Base-by-base conservation (phyloP, 2,113 vertebrate species). In the Phrynosoma platyrhinos region DNA sequence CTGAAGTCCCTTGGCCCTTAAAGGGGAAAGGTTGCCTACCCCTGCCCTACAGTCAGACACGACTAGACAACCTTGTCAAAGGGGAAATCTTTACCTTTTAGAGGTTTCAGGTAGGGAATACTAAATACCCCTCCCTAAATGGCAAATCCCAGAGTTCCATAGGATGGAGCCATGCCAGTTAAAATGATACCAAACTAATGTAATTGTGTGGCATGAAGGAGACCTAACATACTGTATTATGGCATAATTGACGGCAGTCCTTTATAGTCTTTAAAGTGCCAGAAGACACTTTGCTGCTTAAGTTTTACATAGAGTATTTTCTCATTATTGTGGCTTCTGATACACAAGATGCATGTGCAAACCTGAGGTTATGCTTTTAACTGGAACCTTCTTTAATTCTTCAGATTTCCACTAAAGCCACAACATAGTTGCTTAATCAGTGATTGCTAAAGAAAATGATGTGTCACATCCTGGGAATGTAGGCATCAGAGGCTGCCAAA, bases 251-350 rank as follows among this genome's bases (percentile, higher is more conserved):
- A 42, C 2, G 36, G 18, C 32, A 75, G 36, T 9, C 36, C 36
- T 76, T 77, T 40, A 9, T 47, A 42, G 40, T 77, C 75, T 77
- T 36, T 20, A 32, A 40, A 32, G 32, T 36, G 32, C 72, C 16
- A 32, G 4, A 75, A 75, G 72, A 40, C 32, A 36, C 32, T 36
- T 42, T 72, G 71, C 16, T 72, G 69, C 16, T 72, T 72, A 36
- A 36, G 71, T 13, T 32, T 72, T 72, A 5, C 87, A 80, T 74
- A 71, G 91, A 47, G 1, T 84, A 83, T 82, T 90, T 90, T 83
- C 76, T 76, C 86, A 20, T 32, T 52, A 72, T 90, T 88, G 0
- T 1, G n/a, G 83, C 7, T 13, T 76, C 64, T 84, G 53, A 10
- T 66, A 75, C 74, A 75, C 83, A 75, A 40, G 82, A 53, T 53